Evolutionary conservation across 2,113 vertebrate genomes (phyloP).

Genomic region (Gobiocypris rarus): DNA sequence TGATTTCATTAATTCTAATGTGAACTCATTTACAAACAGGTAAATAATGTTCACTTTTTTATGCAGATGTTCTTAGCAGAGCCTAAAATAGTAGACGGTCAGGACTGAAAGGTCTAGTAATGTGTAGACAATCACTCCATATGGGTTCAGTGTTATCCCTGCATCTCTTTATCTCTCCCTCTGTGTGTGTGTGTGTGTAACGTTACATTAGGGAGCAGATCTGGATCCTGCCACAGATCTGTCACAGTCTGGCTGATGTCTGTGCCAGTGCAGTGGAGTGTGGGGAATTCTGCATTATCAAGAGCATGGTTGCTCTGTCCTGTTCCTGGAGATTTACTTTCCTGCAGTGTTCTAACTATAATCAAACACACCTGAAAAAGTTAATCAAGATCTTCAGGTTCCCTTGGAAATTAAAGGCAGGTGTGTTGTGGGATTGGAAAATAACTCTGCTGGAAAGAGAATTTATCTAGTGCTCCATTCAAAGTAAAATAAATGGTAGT

Average conservation of each 20-base stretch:
- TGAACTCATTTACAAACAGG: background rate
- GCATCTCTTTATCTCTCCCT: background rate
- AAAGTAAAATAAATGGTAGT: constrained; percentile 4
- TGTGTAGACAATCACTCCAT: constrained; percentile 26
- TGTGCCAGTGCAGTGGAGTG: constrained; percentile 39
- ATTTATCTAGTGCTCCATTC: background rate
- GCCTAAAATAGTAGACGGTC: constrained; percentile 16
- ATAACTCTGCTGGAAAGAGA: constrained; percentile 11
- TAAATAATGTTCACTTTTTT: too few relatives aligned
- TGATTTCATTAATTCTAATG: background rate
- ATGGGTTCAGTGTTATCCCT: constrained; percentile 29
- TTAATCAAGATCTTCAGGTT: constrained; percentile 18
- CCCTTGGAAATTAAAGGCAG: constrained; percentile 15
- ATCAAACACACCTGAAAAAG: constrained; percentile 30
- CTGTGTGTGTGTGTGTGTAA: background rate
- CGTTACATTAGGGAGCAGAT: constrained; percentile 33
- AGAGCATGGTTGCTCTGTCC: background rate
- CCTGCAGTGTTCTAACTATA: constrained; percentile 26
- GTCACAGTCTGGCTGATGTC: constrained; percentile 53
- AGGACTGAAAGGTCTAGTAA: constrained; percentile 33
- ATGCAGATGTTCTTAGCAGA: background rate
- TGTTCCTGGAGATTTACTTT: constrained; percentile 14
- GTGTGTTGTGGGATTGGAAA: background rate
- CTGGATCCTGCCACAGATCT: constrained; percentile 52
- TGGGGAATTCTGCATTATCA: constrained; percentile 31